A percentile compares a stretch with the other conserved stretches of the same genome.
phyloP scores from a whole-genome alignment of 1,140 invertebrate genomes.

The Riptortus pedestris region DNA sequence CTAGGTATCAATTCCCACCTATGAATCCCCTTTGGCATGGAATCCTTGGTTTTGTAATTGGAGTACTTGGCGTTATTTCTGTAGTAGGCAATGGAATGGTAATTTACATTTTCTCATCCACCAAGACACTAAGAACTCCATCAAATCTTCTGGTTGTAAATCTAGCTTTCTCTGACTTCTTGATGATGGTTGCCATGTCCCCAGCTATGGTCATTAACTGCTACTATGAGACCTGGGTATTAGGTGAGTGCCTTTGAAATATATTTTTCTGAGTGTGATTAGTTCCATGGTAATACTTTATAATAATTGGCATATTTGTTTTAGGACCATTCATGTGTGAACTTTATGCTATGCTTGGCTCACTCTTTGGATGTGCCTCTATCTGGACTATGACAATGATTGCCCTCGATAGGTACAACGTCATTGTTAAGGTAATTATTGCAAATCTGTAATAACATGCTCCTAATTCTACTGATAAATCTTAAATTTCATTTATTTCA shows the following conservation, averaged over 20 bases:
- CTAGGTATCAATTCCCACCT: constrained; percentile 49
- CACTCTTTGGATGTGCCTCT: constrained; percentile 65
- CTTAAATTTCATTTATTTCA: background rate
- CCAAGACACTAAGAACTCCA: constrained; percentile 67
- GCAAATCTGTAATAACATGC: background rate
- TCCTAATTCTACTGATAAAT: background rate
- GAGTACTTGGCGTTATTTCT: constrained; percentile 56
- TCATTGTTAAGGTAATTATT: constrained; percentile 56
- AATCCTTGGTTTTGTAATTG: constrained; percentile 63
- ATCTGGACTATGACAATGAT: constrained; percentile 78
- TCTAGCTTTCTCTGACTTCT: constrained; percentile 74
- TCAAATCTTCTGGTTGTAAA: constrained; percentile 76
- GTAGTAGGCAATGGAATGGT: constrained; percentile 72
- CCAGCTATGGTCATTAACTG: constrained; percentile 78
- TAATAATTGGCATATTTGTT: background rate
- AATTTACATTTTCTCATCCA: constrained; percentile 69
- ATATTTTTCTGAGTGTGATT: background rate
- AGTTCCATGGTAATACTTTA: background rate
- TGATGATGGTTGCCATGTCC: constrained; percentile 75
- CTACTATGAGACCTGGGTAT: constrained; percentile 75
- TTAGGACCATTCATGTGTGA: constrained; percentile 66
- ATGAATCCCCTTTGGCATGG: constrained; percentile 69
- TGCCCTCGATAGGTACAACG: constrained; percentile 70
- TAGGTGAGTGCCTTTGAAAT: constrained; percentile 42
- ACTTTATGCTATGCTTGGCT: constrained; percentile 65